Evolutionary conservation across 2,888 invertebrate species (phyloP), one percentile per base, ranked within the genome.

Genomic region (Tribolium freemani): DNA sequence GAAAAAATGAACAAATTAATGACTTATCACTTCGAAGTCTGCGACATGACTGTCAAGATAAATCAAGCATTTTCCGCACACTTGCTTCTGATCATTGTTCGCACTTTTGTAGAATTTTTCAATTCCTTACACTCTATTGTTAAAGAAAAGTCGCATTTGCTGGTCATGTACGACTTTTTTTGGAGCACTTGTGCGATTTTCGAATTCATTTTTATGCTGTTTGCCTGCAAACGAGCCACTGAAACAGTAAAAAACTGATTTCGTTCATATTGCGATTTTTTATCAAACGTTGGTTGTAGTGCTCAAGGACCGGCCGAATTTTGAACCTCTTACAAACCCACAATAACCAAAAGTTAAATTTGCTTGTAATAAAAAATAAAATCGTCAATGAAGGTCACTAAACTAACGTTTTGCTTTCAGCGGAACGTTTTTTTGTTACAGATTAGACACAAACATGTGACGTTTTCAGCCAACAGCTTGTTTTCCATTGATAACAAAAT

Each of bases 81-180:
- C 51, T 44, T 71, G 10, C 20, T 71, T 10, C 58, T 71, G 1
- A 67, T 67, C n/a, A 67, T 58, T 45, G 21, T 54, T 2, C 56
- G 66, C 45, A 71, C 71, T 8, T 71, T 71, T 38, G 46, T 45
- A 1, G 66, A 64, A 44, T 71, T 71, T 56, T 46, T 71, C 44
- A 66, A 71, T 45, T 60, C 71, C 2, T 20, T 71, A 3, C 60
- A 71, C 45, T 66, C 70, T 21, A 16, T 56, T n/a, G 46, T 63
- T 6, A 46, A 56, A 30, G 57, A 58, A 21, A 50, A 71, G 11
- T 63, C 70, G 11, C 51, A 31, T 20, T 26, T 70, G 10, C 4
- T 56, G 3, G 38, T 54, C 1, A 13, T 57, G 11, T 70, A 63
- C n/a, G 70, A 70, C 21, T 64, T 70, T 5, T 70, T 56, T 51